These are phyloP conservation scores for Ispidina picta DNA, from an alignment of 2,797 vertebrate genomes.

Conservation along the genomic window DNA sequence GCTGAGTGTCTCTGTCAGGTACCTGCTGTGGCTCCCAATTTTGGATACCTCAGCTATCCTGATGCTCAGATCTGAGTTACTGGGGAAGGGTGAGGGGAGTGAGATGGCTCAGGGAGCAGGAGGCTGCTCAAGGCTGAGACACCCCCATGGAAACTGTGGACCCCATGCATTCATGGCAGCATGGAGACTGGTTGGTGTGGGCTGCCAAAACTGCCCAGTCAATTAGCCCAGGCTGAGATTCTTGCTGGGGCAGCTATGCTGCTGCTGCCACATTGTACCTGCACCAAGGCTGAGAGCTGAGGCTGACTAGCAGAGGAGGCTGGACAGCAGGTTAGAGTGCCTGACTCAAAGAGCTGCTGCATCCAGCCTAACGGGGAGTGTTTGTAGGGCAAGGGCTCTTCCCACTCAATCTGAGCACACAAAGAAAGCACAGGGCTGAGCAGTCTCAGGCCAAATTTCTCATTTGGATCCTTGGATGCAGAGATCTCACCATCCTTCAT, in stretches of 20 bases:
- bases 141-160: not conserved
- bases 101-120: not conserved
- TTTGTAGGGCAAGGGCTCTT: not conserved
- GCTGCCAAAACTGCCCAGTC: not conserved
- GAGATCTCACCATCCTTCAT: not conserved
- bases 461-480: not conserved
- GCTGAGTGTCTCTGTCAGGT: not conserved
- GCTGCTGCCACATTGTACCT: not conserved
- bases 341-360: fast-evolving
- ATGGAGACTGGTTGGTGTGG: not conserved
- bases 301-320: no score
- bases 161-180: fast-evolving
- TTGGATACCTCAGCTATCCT: not conserved
- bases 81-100: not conserved
- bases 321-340: not conserved
- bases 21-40: not conserved
- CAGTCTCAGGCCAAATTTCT: not conserved
- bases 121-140: not conserved
- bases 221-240: not conserved
- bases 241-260: not conserved
- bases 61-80: not conserved
- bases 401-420: not conserved
- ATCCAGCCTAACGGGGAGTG: not conserved
- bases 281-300: not conserved
- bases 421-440: not conserved